Conservation (phyloP, 2,113 vertebrate genomes). For the Strix uralensis region DNA sequence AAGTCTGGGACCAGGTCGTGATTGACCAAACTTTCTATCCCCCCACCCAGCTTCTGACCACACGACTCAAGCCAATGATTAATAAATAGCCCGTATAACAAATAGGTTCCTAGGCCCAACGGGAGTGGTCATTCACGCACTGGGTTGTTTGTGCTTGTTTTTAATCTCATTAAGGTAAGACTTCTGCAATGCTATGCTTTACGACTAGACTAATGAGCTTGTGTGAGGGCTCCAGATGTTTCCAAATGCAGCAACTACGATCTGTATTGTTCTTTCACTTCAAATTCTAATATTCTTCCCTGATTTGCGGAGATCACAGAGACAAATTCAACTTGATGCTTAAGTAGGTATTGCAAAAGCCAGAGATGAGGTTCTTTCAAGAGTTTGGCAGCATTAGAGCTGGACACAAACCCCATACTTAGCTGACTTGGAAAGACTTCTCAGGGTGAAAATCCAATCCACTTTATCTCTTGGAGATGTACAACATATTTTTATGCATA, state of each 20-base stretch:
- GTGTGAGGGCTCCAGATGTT: neutral
- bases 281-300: neutral
- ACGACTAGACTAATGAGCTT: neutral
- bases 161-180: neutral
- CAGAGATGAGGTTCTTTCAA: neutral
- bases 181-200: neutral
- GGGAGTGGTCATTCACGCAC: neutral
- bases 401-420: neutral
- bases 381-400: neutral
- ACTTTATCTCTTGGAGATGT: neutral
- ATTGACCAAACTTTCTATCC: neutral
- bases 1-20: neutral
- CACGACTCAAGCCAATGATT: neutral
- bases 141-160: neutral
- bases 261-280: neutral
- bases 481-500: neutral
- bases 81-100: neutral
- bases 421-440: neutral
- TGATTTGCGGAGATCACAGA: neutral
- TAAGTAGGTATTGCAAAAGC: neutral
- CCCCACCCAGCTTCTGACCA: neutral
- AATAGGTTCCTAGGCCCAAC: accelerated
- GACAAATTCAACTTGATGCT: neutral
- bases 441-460: neutral
- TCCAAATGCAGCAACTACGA: neutral